Conservation (phyloP, 2,888 invertebrate genomes). For the Teleiodes luculella region DNA sequence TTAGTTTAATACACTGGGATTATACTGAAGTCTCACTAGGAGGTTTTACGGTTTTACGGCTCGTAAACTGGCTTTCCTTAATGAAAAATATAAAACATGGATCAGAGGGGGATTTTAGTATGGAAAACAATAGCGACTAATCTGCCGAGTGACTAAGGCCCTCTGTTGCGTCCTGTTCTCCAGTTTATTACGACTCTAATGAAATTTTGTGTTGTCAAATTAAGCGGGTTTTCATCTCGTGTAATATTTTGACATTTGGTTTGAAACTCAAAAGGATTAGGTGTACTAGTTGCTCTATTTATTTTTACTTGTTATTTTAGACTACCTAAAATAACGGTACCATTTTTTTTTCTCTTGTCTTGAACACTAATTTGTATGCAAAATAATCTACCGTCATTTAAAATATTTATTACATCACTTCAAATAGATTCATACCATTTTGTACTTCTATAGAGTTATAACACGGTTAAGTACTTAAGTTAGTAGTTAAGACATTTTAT, state of each 20-base stretch:
- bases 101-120: constrained; percentile 26
- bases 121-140: constrained; percentile 5
- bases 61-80: constrained; percentile 42
- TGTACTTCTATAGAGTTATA: no score
- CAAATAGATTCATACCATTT: no score
- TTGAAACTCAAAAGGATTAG: background rate
- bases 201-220: background rate
- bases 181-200: constrained; percentile 1
- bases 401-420: no score
- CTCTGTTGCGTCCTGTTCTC: background rate
- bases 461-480: no score
- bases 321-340: no score
- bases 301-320: no score
- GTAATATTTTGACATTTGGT: background rate
- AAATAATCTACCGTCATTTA: no score
- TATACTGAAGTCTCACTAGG: background rate
- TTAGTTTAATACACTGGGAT: background rate
- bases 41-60: constrained; percentile 11
- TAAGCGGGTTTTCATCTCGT: no score
- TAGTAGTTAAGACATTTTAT: no score
- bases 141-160: background rate
- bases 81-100: constrained; percentile 52
- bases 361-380: no score
- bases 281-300: no score
- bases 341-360: no score